Base-by-base conservation (phyloP, 2,888 invertebrate species). In the Ochropacha duplaris region DNA sequence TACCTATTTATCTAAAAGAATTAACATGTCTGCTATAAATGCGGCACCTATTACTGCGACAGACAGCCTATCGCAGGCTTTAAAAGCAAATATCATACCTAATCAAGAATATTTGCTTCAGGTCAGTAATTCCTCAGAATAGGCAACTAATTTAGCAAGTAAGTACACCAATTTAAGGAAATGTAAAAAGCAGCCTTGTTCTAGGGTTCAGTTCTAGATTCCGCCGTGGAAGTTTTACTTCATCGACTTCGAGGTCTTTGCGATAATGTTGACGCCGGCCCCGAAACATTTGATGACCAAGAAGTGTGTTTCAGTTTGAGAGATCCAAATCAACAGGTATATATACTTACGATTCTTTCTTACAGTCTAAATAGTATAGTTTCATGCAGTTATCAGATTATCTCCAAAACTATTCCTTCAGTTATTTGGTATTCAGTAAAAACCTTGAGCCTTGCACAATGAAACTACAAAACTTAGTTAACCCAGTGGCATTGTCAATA, bases 221-320 rank as follows among this genome's bases (percentile, higher is more conserved):
- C 96, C 16, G 96, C 97, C 31, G 97, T 98, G 8, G 98, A 98
- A 83, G 97, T 98, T 22, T 92, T 99, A 28, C 92, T 99, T 14
- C 98, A 99, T 81, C 94, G 98, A 64, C 90, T 99, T 14, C 94
- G 98, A 71, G 99, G 99, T 1, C 93, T 99, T 6, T 99, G 99
- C 84, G 99, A 99, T 76, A 97, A 97, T 90, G 97, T 97, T 1
- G 97, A 98, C 77, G 96, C 96, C 55, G 97, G 96, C 3, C 97
- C 98, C 0, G 98, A 99, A 85, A 95, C 96, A 0, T 99, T 99
- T 84, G 96, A 97, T 78, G 99, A 99, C 83, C 97, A 98, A 81
- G 99, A 99, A 94, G 96, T 98, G 79, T 98, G 97, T 82, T 96
- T 97, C 72, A 96, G 96, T 62, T 93, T 97, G 60, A 92, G 97